These are phyloP conservation scores for Montipora foliosa DNA, from an alignment of 64 coral and sea anemone species.

Conservation along the genomic window DNA sequence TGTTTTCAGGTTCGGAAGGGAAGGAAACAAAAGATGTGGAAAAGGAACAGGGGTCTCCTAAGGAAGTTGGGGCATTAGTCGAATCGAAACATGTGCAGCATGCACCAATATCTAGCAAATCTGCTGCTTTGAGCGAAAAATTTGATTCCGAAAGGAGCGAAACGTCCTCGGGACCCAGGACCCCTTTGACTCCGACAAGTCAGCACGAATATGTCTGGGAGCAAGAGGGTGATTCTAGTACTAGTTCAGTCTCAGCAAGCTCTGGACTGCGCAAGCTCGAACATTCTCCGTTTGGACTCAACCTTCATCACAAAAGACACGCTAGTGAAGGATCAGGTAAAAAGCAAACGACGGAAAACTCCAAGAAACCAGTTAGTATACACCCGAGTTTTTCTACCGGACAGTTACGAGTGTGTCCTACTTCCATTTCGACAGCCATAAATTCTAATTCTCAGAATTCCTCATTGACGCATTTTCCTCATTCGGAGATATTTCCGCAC, in stretches of 20 bases:
- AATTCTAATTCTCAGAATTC: slow-evolving; percentile 41
- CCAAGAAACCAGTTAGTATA: slow-evolving; percentile 38
- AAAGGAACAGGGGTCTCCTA: slow-evolving; percentile 11
- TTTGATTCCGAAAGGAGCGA: slow-evolving; percentile 49
- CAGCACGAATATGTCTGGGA: slow-evolving; percentile 60
- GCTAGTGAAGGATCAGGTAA: slow-evolving; percentile 57
- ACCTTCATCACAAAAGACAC: slow-evolving; percentile 83
- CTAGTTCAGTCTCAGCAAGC: slow-evolving; percentile 43
- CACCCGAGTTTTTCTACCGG: slow-evolving; percentile 39
- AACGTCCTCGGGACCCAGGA: slow-evolving; percentile 51
- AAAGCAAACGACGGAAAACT: slow-evolving; percentile 46
- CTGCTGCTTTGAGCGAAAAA: not conserved
- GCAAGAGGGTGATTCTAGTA: slow-evolving; percentile 73
- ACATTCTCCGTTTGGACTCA: slow-evolving; percentile 94
- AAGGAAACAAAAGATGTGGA: slow-evolving; percentile 55
- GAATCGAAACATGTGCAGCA: slow-evolving; percentile 41
- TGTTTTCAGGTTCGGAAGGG: slow-evolving; percentile 70
- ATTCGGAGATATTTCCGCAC: slow-evolving; percentile 90
- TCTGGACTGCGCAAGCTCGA: slow-evolving; percentile 70
- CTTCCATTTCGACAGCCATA: slow-evolving; percentile 42
- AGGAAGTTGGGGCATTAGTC: slow-evolving; percentile 28
- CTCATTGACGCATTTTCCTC: slow-evolving; percentile 66
- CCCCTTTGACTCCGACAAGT: slow-evolving; percentile 60
- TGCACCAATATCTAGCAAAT: not conserved
- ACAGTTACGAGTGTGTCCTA: slow-evolving; percentile 47